Evolutionary conservation across 2,888 invertebrate species (phyloP), one percentile per base, ranked within the genome.

Genomic region (Nemapogon koenigi): DNA sequence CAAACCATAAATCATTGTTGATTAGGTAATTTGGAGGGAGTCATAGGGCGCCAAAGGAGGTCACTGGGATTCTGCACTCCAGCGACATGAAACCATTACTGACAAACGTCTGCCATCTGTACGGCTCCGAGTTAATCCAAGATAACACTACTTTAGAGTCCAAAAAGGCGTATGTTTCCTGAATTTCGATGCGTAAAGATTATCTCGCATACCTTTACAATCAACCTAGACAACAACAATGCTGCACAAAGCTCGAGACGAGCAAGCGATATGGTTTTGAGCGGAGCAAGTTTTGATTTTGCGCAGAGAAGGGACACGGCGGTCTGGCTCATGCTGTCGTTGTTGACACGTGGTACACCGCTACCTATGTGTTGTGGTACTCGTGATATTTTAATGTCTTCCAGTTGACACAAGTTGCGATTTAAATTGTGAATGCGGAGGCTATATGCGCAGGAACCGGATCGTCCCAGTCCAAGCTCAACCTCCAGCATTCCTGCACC

Each of bases 101-200:
- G 2, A 46, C 40, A 39, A 46, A 44, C 1, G 41, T 41, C 4
- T 46, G 38, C 37, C 32, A 43, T 17, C 33, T 19, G 15, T 39
- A 25, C 8, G 40, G 25, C 11, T 27, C 14, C 7, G 46, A 41
- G 30, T 41, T 40, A 16, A 46, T 46, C 43, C 45, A 46, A 3
- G 35, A 13, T 14, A 46, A 30, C 2, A 43, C 33, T 2, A 46
- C 26, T 11, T 39, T 42, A 4, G 45, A 43, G 13, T 46, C 42
- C 1, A 42, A 40, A 25, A 46, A 46, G 2, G 39, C 38, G 27
- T 18, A 30, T 7, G 38, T 37, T 7, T 40, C 19, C 6, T 40
- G 11, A 13, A 45, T 39, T 3, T 41, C 35, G 32, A 17, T 40
- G 38, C 16, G 37, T 26, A 7, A 7, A 29, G 3, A 39, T 14